Evolutionary conservation across 2,797 vertebrate genomes (phyloP).

Genomic region (Acridotheres tristis): DNA sequence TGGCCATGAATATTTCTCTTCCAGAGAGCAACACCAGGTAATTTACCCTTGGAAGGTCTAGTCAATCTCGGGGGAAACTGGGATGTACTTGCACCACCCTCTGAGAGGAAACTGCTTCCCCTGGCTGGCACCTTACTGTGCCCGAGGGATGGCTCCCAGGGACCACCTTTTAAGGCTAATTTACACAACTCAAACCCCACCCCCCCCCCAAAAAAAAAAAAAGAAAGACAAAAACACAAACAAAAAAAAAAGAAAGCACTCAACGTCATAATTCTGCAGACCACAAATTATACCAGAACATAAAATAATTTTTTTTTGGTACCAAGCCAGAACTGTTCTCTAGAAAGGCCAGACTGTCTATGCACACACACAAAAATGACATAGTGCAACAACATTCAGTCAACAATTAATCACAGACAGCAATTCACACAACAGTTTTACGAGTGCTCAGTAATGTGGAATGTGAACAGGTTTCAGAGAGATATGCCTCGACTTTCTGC

Average conservation of each 20-base stretch:
- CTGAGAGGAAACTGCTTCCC: neutral
- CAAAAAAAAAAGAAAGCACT: neutral
- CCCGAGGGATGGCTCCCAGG: neutral
- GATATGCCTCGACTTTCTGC: neutral
- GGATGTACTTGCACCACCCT: neutral
- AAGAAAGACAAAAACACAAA: neutral
- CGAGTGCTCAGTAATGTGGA: neutral
- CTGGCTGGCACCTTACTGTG: neutral
- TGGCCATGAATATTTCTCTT: neutral
- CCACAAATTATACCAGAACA: neutral
- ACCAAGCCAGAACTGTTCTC: neutral
- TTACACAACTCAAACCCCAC: neutral
- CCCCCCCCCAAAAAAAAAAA: neutral
- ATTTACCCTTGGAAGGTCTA: neutral
- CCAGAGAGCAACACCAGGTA: neutral
- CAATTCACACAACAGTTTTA: neutral
- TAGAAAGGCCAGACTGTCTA: neutral
- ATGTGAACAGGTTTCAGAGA: constrained; percentile 10
- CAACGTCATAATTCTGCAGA: neutral
- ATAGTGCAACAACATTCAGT: neutral
- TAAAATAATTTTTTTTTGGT: neutral
- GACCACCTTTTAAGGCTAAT: neutral
- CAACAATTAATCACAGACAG: neutral
- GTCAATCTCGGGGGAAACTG: neutral
- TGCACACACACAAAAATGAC: neutral